Evolutionary conservation across 2,888 invertebrate genomes (phyloP).

Genomic region (Teinopalpus imperialis): DNA sequence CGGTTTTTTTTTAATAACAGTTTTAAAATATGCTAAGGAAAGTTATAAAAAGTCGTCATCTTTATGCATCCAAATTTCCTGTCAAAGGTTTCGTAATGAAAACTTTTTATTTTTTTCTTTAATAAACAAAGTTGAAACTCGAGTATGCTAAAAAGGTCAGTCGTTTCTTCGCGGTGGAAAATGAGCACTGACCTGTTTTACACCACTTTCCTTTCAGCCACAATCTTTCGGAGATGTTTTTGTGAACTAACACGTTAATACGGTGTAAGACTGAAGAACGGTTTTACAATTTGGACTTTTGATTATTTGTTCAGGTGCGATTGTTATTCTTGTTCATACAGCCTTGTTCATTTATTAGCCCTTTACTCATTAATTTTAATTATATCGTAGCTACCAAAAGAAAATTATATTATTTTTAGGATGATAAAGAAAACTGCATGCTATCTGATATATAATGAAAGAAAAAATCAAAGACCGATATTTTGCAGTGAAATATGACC

Average conservation of each 20-base stretch:
- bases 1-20: no score
- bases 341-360: no score
- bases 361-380: no score
- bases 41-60: slow-evolving; percentile 27
- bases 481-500: no score
- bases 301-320: not conserved
- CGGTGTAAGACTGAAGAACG: not conserved
- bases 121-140: slow-evolving; percentile 69
- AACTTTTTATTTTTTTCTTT: slow-evolving; percentile 63
- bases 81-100: slow-evolving; percentile 59
- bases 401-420: no score
- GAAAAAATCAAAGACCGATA: no score
- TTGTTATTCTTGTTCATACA: no score
- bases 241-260: slow-evolving; percentile 13
- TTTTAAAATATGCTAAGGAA: not conserved
- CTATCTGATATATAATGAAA: no score
- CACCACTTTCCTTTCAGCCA: slow-evolving; percentile 40
- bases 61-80: slow-evolving; percentile 65
- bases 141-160: slow-evolving; percentile 53
- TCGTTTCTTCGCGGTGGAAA: slow-evolving; percentile 59
- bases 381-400: no score
- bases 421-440: no score
- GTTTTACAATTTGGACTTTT: not conserved
- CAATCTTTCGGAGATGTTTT: slow-evolving; percentile 34
- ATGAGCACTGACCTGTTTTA: slow-evolving; percentile 33